phyloP scores from a whole-genome alignment of 2,888 invertebrate genomes.

The Autographa pulchrina region DNA sequence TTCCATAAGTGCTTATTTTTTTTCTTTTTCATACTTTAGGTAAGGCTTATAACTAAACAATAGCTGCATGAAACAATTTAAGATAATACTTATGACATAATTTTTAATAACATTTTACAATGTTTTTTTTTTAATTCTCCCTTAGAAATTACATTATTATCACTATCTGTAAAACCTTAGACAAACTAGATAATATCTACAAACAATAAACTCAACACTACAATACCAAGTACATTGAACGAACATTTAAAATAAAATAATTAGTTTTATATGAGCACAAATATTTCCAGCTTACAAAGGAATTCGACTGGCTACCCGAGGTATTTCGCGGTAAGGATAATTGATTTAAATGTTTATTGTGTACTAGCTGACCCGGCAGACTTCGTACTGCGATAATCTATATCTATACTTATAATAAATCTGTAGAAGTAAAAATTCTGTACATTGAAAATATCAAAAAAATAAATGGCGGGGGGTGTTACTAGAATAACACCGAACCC shows the following conservation, averaged over 20 bases:
- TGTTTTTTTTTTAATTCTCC: background rate
- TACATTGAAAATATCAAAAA: too few relatives aligned
- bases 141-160: background rate
- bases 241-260: constrained; percentile 21
- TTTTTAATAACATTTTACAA: too few relatives aligned
- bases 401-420: too few relatives aligned
- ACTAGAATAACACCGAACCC: too few relatives aligned
- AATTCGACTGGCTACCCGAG: constrained; percentile 1
- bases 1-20: background rate
- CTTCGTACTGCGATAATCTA: too few relatives aligned
- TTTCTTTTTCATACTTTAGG: too few relatives aligned
- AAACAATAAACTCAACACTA: background rate
- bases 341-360: background rate
- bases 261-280: constrained; percentile 25
- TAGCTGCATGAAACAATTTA: too few relatives aligned
- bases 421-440: too few relatives aligned
- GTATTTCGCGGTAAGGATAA: constrained; percentile 18
- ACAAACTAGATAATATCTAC: background rate
- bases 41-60: too few relatives aligned
- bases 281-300: constrained; percentile 16
- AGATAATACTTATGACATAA: too few relatives aligned
- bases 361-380: too few relatives aligned
- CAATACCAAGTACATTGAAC: constrained; percentile 19
- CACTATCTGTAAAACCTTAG: background rate
- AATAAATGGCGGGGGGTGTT: too few relatives aligned